phyloP scores from a whole-genome alignment of 2,113 vertebrate genomes.

The Ranitomeya variabilis region DNA sequence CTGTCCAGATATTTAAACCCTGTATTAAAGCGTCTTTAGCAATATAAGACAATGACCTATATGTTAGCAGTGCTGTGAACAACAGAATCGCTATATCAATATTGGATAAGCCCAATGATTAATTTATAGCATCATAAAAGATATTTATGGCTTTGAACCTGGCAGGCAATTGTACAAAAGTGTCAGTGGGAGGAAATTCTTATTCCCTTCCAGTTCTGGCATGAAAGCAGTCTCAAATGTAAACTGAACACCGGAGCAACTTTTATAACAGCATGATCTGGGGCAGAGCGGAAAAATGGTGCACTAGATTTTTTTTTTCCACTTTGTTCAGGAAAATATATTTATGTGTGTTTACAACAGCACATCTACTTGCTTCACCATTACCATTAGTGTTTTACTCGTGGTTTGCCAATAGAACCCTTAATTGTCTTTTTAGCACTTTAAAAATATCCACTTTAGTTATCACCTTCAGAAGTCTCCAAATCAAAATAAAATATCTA shows the following conservation, averaged over 20 bases:
- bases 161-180: constrained; percentile 31
- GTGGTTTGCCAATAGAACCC: background rate
- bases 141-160: constrained; percentile 49
- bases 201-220: constrained; percentile 27
- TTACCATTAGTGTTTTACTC: background rate
- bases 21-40: constrained; percentile 15
- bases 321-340: constrained; percentile 9
- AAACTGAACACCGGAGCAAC: background rate
- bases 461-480: background rate
- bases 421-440: background rate
- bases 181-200: constrained; percentile 31
- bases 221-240: constrained; percentile 21
- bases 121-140: constrained; percentile 50
- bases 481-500: background rate
- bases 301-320: background rate
- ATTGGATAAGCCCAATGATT: constrained; percentile 48
- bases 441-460: background rate
- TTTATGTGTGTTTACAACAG: background rate
- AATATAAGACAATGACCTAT: constrained; percentile 43
- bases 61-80: constrained; percentile 41
- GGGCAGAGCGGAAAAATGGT: background rate
- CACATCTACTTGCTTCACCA: background rate
- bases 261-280: constrained; percentile 36
- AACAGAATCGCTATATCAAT: constrained; percentile 43
- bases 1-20: background rate